Base-by-base conservation (phyloP, 2,888 invertebrate species). In the Zootermopsis nevadensis region DNA sequence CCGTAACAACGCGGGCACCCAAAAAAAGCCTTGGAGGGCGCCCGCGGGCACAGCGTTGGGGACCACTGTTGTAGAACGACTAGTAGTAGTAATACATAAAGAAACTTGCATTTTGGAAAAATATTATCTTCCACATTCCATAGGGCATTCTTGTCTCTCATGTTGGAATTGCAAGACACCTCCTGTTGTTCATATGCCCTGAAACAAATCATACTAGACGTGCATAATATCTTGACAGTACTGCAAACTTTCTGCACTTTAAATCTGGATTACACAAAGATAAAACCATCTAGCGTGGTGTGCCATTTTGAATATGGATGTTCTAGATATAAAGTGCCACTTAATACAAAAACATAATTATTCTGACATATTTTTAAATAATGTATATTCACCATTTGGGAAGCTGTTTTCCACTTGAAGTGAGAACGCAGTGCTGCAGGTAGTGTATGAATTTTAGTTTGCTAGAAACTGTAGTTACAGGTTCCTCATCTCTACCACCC, bases 41-140 rank as follows among this genome's bases (percentile, higher is more conserved):
- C n/a, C n/a, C n/a, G n/a, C n/a, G n/a, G n/a, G n/a, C n/a, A n/a
- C n/a, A n/a, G n/a, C n/a, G n/a, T n/a, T n/a, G n/a, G n/a, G n/a
- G n/a, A n/a, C n/a, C n/a, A n/a, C n/a, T n/a, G n/a, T n/a, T n/a
- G n/a, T n/a, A n/a, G n/a, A n/a, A n/a, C n/a, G n/a, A n/a, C n/a
- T n/a, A n/a, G n/a, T n/a, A n/a, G n/a, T n/a, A n/a, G 27, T 2
- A 60, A 60, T 27, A 60, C 27, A 60, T 8, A n/a, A 60, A 4
- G n/a, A n/a, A 48, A 79, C 84, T 93, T 89, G 98, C 98, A 90
- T 89, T 95, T 94, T 53, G 94, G 92, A 89, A 96, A 97, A 83
- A 94, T 90, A 88, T 98, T 98, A 88, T 98, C 98, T 89, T 99
- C 99, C 0, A 99, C 94, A 89, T 98, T 99, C 98, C 98, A 99